Evolutionary conservation across 2,888 invertebrate species (phyloP).

Genomic region (Drosophila mimica): DNA sequence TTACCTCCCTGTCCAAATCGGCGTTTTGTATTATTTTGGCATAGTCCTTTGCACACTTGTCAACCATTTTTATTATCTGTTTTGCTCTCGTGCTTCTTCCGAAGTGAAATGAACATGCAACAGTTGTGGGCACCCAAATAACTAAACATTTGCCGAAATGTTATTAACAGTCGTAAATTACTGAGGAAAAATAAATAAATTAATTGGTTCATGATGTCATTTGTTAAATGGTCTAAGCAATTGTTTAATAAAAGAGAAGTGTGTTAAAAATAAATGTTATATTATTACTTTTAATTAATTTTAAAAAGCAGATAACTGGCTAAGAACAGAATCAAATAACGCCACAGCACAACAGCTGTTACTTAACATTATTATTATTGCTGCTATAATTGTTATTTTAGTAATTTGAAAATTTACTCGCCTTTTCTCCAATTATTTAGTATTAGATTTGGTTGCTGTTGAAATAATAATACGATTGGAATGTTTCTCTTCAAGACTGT

Average conservation of each 20-base stretch:
- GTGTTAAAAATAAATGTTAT: background rate
- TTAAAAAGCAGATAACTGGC: background rate
- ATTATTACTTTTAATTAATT: background rate
- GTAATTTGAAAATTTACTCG: background rate
- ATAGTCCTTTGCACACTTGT: constrained; percentile 86
- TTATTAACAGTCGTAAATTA: background rate
- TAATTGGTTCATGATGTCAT: background rate
- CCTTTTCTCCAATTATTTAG: background rate
- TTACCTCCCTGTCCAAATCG: constrained; percentile 86
- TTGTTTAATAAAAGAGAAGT: background rate
- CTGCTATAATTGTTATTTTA: background rate
- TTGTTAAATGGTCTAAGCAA: background rate
- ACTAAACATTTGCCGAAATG: background rate
- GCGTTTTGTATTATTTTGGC: constrained; percentile 86
- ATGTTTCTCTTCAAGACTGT: background rate
- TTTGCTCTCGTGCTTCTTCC: constrained; percentile 12
- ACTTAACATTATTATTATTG: background rate
- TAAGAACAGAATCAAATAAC: background rate
- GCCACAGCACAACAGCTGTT: constrained; percentile 2
- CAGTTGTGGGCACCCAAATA: constrained; percentile 16
- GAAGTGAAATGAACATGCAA: background rate
- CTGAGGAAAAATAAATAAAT: background rate
- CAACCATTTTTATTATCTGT: constrained; percentile 83
- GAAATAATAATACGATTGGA: background rate
- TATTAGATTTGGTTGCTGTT: background rate